These are phyloP conservation scores for Nannobrachium achirus DNA, from an alignment of 2,113 vertebrate species.

Conservation along the genomic window DNA sequence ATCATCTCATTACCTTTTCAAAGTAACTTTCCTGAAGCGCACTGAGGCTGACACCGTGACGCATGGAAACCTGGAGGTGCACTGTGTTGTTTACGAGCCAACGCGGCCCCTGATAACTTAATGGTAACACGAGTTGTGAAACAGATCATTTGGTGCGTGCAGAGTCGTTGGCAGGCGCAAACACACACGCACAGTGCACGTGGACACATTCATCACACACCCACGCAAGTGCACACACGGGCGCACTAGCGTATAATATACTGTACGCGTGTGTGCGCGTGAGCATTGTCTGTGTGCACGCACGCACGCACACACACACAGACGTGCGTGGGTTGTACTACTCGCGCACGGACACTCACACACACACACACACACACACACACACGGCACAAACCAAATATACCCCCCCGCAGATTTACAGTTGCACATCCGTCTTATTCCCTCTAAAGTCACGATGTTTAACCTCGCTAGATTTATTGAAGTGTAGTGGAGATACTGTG, in stretches of 20 bases:
- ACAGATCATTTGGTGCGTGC: slow-evolving; percentile 18
- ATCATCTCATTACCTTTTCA: slow-evolving; percentile 1
- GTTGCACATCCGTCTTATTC: slow-evolving; percentile 22
- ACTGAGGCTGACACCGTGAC: slow-evolving; percentile 28
- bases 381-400: slow-evolving; percentile 2
- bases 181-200: neutral
- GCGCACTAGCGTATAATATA: neutral
- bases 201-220: neutral
- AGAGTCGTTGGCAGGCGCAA: slow-evolving; percentile 27
- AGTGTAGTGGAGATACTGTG: slow-evolving; percentile 29
- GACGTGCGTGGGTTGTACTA: too few species aligned
- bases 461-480: slow-evolving; percentile 39
- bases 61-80: slow-evolving; percentile 8
- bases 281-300: too few species aligned
- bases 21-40: neutral
- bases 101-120: slow-evolving; percentile 15
- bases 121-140: slow-evolving; percentile 13
- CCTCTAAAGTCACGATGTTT: slow-evolving; percentile 37
- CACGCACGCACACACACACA: neutral
- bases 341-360: neutral
- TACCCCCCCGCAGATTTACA: neutral
- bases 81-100: neutral
- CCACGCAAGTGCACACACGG: too few species aligned
- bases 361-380: slow-evolving; percentile 33
- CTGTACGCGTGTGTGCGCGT: too few species aligned